Base-by-base conservation (phyloP, 2,888 invertebrate species). In the Meiosimyza decipiens region DNA sequence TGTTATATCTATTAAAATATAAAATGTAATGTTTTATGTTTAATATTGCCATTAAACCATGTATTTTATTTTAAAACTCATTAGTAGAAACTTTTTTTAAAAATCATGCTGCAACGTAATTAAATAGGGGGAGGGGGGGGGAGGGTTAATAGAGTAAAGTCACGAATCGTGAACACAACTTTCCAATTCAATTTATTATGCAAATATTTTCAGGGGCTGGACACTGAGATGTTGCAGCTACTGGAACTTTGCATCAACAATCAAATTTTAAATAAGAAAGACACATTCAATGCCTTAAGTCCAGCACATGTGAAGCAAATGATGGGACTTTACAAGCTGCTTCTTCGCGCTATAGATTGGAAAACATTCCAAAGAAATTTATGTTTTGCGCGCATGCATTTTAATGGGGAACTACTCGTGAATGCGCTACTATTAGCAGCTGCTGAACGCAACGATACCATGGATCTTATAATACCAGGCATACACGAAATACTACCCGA, bases 401-500 rank as follows among this genome's bases (percentile, higher is more conserved):
- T 73, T 15, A 73, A 73, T 55, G 64, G 51, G 15, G 69, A 50
- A 7, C 28, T 73, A 1, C 40, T 69, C 28, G 52, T 69, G 0
- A 69, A 69, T 52, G 63, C 69, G 11, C 47, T 73, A 4, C 18
- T 73, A n/a, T n/a, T 57, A 22, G 72, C 72, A 13, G 12, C 69
- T 15, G 28, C 18, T 11, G 59, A 73, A 16, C 72, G 68, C 18
- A n/a, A 7, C 6, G 72, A 73, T 40, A 69, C 72, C 3, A 22
- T 16, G 11, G 51, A 64, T n/a, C 55, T 73, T 1, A 33, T 64
- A 6, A 9, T 73, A 28, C 72, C 72, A 4, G 68, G 64, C 12
- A 64, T 73, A 12, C 33, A 68, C 16, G 72, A 73, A 59, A 55
- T 73, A 13, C 16, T 73, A 6, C 72, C 72, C 7, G 64, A 69